Conservation (phyloP, 2,888 invertebrate species). For the Synergus itoensis region DNA sequence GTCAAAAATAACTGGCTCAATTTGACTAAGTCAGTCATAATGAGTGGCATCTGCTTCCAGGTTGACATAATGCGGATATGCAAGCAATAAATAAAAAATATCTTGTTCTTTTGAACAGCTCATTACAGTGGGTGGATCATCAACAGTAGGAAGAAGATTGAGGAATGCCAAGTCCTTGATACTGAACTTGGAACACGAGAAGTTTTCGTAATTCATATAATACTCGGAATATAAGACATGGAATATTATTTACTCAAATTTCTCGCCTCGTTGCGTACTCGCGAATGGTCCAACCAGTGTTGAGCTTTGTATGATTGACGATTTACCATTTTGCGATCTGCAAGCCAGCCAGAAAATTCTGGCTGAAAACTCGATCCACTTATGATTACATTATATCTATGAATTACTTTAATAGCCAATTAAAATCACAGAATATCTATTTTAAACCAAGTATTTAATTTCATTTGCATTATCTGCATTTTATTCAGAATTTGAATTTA, state of each 20-base stretch:
- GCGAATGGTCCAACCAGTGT: too few relatives aligned
- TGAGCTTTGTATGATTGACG: conserved; percentile 1
- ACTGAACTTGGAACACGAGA: conserved; percentile 49
- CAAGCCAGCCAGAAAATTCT: conserved; percentile 5
- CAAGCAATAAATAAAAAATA: conserved; percentile 10
- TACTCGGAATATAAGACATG: not conserved
- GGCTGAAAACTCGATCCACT: conserved; percentile 10
- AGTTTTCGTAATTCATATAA: conserved; percentile 24
- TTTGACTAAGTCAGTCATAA: not conserved
- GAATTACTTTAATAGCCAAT: conserved; percentile 10
- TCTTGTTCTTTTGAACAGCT: conserved; percentile 11
- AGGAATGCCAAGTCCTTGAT: conserved; percentile 58
- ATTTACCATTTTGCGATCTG: not conserved
- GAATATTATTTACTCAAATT: conserved; percentile 34
- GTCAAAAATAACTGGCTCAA: not conserved
- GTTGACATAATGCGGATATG: conserved; percentile 24
- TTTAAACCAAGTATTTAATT: not conserved
- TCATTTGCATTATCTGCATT: conserved; percentile 4
- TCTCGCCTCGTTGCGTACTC: not conserved
- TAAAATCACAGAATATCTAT: not conserved
- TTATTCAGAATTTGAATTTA: not conserved
- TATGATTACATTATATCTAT: not conserved
- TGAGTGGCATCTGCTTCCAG: conserved; percentile 8
- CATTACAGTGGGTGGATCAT: conserved; percentile 18
- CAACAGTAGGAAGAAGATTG: conserved; percentile 40